phyloP scores from a whole-genome alignment of 2,113 vertebrate genomes.

The Poeciliopsis turrubarensis region DNA sequence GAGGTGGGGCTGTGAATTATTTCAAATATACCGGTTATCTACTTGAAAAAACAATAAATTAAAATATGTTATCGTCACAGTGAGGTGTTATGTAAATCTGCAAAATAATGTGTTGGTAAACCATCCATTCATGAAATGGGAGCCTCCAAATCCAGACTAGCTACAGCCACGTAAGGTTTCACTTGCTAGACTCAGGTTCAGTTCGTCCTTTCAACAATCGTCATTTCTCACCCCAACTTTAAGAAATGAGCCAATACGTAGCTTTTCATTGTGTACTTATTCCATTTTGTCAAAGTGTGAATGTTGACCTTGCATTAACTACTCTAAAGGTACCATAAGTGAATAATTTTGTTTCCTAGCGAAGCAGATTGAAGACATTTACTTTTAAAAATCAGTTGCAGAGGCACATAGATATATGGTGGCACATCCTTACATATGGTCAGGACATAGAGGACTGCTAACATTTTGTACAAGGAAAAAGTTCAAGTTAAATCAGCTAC shows the following conservation, averaged over 20 bases:
- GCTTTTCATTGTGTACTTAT: background rate
- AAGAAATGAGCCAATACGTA: background rate
- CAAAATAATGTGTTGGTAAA: background rate
- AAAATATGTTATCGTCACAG: too few species aligned
- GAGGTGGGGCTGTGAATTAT: background rate
- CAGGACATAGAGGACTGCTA: background rate
- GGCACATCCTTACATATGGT: background rate
- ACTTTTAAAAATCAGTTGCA: background rate
- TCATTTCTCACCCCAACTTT: background rate
- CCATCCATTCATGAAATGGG: background rate
- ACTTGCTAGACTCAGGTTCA: background rate
- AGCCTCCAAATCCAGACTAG: background rate
- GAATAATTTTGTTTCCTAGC: too few species aligned
- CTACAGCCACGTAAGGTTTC: background rate
- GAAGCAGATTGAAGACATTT: too few species aligned
- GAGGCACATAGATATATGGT: background rate
- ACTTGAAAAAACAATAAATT: too few species aligned
- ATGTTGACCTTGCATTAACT: too few species aligned
- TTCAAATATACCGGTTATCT: background rate
- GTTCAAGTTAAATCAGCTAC: background rate
- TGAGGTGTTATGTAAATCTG: too few species aligned
- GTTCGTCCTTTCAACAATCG: background rate
- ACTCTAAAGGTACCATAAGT: too few species aligned
- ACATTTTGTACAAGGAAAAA: background rate
- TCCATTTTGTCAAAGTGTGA: too few species aligned